These are phyloP conservation scores for Contarinia nasturtii DNA, from an alignment of 1,140 invertebrate genomes.

Conservation along the genomic window DNA sequence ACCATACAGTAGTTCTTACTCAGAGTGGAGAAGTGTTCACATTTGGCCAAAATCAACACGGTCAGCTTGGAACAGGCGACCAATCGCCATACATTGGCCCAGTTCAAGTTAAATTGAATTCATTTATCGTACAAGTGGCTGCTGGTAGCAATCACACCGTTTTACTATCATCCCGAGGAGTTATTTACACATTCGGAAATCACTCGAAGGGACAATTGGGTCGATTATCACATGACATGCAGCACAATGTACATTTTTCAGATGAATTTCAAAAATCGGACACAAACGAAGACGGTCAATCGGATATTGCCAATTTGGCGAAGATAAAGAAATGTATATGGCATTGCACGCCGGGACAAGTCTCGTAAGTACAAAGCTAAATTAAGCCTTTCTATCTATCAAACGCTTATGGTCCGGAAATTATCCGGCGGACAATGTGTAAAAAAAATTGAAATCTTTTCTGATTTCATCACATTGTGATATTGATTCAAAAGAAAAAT, in stretches of 20 bases:
- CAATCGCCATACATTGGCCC: slow-evolving; percentile 51
- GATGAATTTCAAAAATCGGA: neutral
- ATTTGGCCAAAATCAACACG: slow-evolving; percentile 86
- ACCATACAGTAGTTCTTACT: slow-evolving; percentile 55
- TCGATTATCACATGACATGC: slow-evolving; percentile 27
- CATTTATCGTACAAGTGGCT: slow-evolving; percentile 49
- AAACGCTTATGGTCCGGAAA: too few relatives aligned
- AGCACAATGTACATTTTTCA: slow-evolving; percentile 11
- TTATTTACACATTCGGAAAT: slow-evolving; percentile 85
- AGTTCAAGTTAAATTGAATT: slow-evolving; percentile 52
- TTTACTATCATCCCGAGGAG: slow-evolving; percentile 70
- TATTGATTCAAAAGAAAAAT: too few relatives aligned
- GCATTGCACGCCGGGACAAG: slow-evolving; percentile 61
- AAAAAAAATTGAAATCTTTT: too few relatives aligned
- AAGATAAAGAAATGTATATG: slow-evolving; percentile 32
- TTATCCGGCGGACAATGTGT: too few relatives aligned
- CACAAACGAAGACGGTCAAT: neutral
- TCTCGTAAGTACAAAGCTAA: slow-evolving; percentile 31
- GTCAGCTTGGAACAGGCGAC: slow-evolving; percentile 83
- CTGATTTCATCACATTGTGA: too few relatives aligned
- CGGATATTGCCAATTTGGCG: slow-evolving; percentile 2
- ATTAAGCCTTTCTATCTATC: neutral
- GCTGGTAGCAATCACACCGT: slow-evolving; percentile 92
- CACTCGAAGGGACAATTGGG: slow-evolving; percentile 86
- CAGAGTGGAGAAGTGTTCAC: slow-evolving; percentile 54